Evolutionary conservation across 2,113 vertebrate genomes (phyloP).

Genomic region (Phrynosoma blainvillii): DNA sequence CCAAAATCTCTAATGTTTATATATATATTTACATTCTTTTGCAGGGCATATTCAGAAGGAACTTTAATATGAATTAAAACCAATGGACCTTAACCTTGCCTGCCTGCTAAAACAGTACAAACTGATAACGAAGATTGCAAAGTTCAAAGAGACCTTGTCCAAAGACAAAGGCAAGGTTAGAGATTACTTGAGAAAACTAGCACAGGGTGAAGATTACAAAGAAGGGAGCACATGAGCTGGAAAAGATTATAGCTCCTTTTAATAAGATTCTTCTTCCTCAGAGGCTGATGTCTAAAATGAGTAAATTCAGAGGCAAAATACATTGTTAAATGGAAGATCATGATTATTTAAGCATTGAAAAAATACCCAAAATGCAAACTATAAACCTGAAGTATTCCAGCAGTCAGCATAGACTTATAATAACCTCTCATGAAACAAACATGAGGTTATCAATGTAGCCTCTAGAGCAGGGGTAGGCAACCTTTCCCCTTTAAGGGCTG

Average conservation of each 20-base stretch:
- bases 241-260: constrained; percentile 21
- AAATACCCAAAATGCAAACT: neutral
- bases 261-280: constrained; percentile 8
- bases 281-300: neutral
- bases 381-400: neutral
- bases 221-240: constrained; percentile 41
- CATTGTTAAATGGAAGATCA: neutral
- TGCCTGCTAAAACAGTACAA: neutral
- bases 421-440: no score
- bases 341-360: neutral
- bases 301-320: neutral
- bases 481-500: no score
- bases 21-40: neutral
- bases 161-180: constrained; percentile 17
- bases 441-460: no score
- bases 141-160: constrained; percentile 19
- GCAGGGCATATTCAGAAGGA: neutral
- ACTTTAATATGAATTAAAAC: neutral
- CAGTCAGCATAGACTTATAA: neutral
- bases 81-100: neutral
- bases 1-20: neutral
- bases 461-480: no score
- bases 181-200: neutral
- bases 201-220: constrained; percentile 26
- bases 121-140: constrained; percentile 14